These are phyloP conservation scores for Globia sparganii DNA, from an alignment of 2,888 invertebrate genomes.

Conservation along the genomic window DNA sequence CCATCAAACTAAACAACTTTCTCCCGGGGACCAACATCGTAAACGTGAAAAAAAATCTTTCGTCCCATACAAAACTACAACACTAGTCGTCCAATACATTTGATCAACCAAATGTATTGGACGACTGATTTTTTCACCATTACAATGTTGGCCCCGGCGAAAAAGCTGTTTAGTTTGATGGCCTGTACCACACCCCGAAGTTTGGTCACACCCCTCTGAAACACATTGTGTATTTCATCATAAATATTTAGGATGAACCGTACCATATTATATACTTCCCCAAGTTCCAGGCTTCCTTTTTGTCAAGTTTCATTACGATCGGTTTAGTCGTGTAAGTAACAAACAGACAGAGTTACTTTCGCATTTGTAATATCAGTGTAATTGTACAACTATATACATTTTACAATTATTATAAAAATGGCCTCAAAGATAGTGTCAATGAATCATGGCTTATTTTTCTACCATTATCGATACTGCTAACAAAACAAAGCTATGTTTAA, in stretches of 20 bases:
- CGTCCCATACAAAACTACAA: too few relatives aligned
- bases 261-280: not conserved
- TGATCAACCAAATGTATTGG: too few relatives aligned
- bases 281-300: not conserved
- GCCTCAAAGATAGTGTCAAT: conserved; percentile 35
- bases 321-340: not conserved
- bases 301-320: not conserved
- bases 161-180: too few relatives aligned
- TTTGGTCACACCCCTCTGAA: too few relatives aligned
- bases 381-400: not conserved
- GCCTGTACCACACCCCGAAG: too few relatives aligned
- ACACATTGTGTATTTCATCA: not conserved
- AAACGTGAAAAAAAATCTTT: too few relatives aligned
- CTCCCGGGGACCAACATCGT: too few relatives aligned
- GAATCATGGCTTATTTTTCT: conserved; percentile 50
- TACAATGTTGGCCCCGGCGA: too few relatives aligned
- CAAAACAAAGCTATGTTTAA: conserved; percentile 36
- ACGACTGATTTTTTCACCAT: too few relatives aligned
- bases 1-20: too few relatives aligned
- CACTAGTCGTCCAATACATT: too few relatives aligned
- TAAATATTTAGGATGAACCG: not conserved
- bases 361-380: not conserved
- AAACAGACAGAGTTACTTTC: not conserved
- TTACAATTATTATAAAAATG: conserved; percentile 16
- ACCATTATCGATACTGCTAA: conserved; percentile 35